A percentile compares a stretch with the other conserved stretches of the same genome.
phyloP scores from a whole-genome alignment of 2,888 invertebrate genomes.

The Sminthurinus aureus region DNA sequence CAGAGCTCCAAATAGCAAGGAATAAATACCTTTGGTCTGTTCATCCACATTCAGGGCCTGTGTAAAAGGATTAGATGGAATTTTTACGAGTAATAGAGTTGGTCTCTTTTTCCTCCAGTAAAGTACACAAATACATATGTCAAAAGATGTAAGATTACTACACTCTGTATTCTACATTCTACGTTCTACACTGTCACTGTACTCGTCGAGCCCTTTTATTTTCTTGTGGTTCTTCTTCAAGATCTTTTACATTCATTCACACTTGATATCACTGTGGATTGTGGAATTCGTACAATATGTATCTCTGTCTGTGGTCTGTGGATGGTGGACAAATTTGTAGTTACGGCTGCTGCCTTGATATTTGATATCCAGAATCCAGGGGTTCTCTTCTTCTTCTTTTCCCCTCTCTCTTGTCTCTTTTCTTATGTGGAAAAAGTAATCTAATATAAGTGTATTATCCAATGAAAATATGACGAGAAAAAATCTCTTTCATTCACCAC shows the following conservation, averaged over 20 bases:
- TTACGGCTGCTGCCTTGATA: background rate
- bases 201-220: background rate
- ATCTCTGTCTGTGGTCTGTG: too few species aligned
- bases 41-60: background rate
- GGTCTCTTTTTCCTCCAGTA: background rate
- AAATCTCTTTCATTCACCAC: background rate
- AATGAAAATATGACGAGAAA: background rate
- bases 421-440: background rate
- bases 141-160: too few species aligned
- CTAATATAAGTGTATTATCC: background rate
- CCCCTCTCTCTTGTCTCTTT: background rate
- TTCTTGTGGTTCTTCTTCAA: background rate
- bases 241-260: background rate
- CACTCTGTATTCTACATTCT: too few species aligned
- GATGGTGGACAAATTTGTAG: background rate
- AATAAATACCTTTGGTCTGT: background rate
- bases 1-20: background rate
- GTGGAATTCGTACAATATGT: too few species aligned
- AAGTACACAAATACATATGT: too few species aligned
- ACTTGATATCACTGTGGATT: background rate
- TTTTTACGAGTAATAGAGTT: background rate
- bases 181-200: background rate
- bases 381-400: background rate
- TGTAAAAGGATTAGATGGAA: conserved; percentile 3
- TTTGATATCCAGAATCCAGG: background rate